Evolutionary conservation across 2,797 vertebrate species (phyloP), one percentile per base, ranked within the genome.

Genomic region (Sphenopsis melanotis): DNA sequence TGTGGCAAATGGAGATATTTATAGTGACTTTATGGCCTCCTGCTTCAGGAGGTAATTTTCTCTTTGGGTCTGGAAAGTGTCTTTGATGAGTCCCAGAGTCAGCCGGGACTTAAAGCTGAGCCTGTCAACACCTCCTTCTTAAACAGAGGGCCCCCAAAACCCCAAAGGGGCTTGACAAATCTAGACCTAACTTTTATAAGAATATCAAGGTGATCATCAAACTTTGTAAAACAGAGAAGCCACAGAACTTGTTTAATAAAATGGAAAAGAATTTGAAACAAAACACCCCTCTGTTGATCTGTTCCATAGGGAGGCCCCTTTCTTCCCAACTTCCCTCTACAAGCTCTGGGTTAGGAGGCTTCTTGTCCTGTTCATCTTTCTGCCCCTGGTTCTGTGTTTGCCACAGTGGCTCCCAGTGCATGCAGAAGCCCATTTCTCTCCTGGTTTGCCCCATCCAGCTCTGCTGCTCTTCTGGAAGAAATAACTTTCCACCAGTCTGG

Each of bases 41-140:
- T 87, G 26, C 36, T 90, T 93, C 69, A 82, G 23, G 23, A 29
- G 42, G 6, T 13, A 90, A 65, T 90, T 93, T 94, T 89, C 49
- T 80, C 34, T 36, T 10, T 46, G 71, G 14, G 21, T 81, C 71
- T 88, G 29, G 8, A 81, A 89, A 68, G 46, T 78, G 76, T 83
- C 61, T 93, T 75, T 92, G 94, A 90, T 71, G 44, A 81, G 46
- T 88, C 42, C 57, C 85, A 94, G 89, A 84, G 41, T 56, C 50
- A 90, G 32, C 1, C 37, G 85, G 41, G 37, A 42, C n/a, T 63
- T 70, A 27, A 41, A 77, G 11, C 12, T 76, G 52, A 17, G 14
- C 39, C 56, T 87, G 60, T 89, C 47, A 39, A 30, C 60, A 89
- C 34, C 36, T 76, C 4, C 5, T 49, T 32, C n/a, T 61, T 83